Evolutionary conservation across 2,888 invertebrate species (phyloP), one percentile per base, ranked within the genome.

Genomic region (Criorhina ranunculi): DNA sequence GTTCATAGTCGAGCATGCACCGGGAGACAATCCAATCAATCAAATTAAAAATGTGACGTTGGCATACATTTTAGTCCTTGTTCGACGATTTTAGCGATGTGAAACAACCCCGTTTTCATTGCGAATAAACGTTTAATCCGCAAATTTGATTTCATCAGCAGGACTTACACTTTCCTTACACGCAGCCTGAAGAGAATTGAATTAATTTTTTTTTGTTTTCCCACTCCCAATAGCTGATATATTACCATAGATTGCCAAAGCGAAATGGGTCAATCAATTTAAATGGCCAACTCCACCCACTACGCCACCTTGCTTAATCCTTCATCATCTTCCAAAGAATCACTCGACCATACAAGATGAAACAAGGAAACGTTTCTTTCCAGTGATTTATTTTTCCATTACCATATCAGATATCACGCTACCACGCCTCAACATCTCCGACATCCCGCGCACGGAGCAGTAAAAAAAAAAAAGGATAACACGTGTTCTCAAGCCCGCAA

Each of bases 41-140:
- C 70, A 82, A 77, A 82, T 70, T 77, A 77, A 77, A 77, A 77
- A 70, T 82, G 81, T 72, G 77, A 59, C 40, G 64, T 70, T 53
- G 49, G n/a, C 57, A 66, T 67, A 60, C 60, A 59, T 67, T 44
- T 11, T 5, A 73, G 35, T 60, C 53, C 59, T 72, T 79, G 72
- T 64, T 64, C 66, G 42, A 15, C 55, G 37, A 64, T 37, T 17
- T 31, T 24, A 31, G 9, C 12, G 44, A 5, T 44, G 44, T 8
- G 7, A 55, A 3, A 44, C 15, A 46, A 42, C 2, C 15, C 19
- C n/a, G n/a, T 31, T 31, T 35, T 24, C 49, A 5, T 24, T 12
- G 33, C 19, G 44, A 37, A 31, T 24, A 33, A 57, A 46, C 60
- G 37, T 44, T 67, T 57, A 37, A 62, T 42, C 19, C 37, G 35